Percentiles rank a stretch among this genome's conserved stretches.
phyloP scores from a whole-genome alignment of 2,113 vertebrate species.

The Tachysurus fulvidraco region DNA sequence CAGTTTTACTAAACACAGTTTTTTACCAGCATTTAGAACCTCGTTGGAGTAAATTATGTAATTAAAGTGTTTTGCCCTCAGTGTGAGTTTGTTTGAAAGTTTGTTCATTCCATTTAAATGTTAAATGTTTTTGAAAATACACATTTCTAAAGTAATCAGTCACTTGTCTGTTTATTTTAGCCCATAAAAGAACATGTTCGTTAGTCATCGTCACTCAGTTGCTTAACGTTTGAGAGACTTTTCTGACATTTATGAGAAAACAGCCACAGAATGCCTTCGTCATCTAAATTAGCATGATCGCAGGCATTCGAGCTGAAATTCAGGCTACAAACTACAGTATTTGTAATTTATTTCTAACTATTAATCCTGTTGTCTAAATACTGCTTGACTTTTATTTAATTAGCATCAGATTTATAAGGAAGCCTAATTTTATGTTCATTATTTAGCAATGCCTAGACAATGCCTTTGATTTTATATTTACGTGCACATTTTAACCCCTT shows the following conservation, averaged over 20 bases:
- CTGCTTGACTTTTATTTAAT: background rate
- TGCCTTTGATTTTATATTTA: background rate
- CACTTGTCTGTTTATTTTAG: conserved; percentile 20
- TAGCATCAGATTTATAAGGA: background rate
- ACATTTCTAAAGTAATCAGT: conserved; percentile 36
- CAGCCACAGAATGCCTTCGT: background rate
- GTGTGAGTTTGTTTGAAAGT: conserved; percentile 22
- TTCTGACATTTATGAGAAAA: background rate
- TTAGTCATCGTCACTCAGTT: background rate
- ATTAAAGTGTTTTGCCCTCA: conserved; percentile 41
- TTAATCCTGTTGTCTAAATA: background rate
- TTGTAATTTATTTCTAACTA: background rate
- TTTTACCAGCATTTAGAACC: conserved; percentile 34
- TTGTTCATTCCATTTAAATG: conserved; percentile 34
- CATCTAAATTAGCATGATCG: background rate
- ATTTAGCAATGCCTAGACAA: background rate
- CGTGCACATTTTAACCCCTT: background rate
- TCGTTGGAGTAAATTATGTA: conserved; percentile 34
- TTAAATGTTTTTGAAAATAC: conserved; percentile 43
- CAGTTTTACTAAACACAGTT: conserved; percentile 27
- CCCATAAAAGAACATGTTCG: background rate
- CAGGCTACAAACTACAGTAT: too few relatives aligned
- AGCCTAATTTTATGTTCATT: background rate
- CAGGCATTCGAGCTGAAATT: background rate
- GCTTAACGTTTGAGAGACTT: background rate